Evolutionary conservation across 2,888 invertebrate species (phyloP), one percentile per base, ranked within the genome.

Genomic region (Macrosiphum euphorbiae): DNA sequence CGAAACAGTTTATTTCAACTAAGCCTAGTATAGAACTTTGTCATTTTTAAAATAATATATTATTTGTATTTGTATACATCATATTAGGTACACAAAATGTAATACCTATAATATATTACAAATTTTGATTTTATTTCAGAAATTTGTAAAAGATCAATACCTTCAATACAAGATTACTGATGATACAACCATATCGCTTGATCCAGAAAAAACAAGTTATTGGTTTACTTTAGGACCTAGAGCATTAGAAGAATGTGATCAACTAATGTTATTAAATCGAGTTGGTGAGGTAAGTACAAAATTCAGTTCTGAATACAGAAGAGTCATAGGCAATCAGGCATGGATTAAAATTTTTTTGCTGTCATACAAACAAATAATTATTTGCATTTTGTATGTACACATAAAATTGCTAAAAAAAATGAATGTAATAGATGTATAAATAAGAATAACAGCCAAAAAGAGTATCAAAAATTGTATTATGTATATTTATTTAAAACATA

Each of bases 141-240:
- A 94, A 52, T 94, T 94, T 87, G 90, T 94, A 24, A 90, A 13
- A 90, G 94, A 94, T 52, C 90, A 87, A 28, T 94, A 94, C 26
- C 86, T 94, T 24, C 35, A 52, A 52, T 55, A 44, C 7, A 90
- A 94, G 67, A 24, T 24, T 41, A 94, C 94, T 41, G 94, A 94
- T 87, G 90, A 90, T 13, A 86, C 90, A 90, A 94, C 90, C 13
- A 0, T 87, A 67, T 86, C n/a, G 44, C n/a, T 52, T 90, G 94
- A 94, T 90, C 94, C 94, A 86, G 86, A 94, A 52, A 94, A 41
- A 90, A 94, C 61, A 5, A 90, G 67, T 94, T 41, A 61, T 86
- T 94, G 94, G 94, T 94, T 94, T 90, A 52, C 94, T 3, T 8
- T 94, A 50, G 94, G 94, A 50, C 89, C 94, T 24, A 94, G 94